Percentiles rank a stretch among this genome's conserved stretches.
phyloP scores from a whole-genome alignment of 2,113 vertebrate genomes.

The Macrotus californicus region DNA sequence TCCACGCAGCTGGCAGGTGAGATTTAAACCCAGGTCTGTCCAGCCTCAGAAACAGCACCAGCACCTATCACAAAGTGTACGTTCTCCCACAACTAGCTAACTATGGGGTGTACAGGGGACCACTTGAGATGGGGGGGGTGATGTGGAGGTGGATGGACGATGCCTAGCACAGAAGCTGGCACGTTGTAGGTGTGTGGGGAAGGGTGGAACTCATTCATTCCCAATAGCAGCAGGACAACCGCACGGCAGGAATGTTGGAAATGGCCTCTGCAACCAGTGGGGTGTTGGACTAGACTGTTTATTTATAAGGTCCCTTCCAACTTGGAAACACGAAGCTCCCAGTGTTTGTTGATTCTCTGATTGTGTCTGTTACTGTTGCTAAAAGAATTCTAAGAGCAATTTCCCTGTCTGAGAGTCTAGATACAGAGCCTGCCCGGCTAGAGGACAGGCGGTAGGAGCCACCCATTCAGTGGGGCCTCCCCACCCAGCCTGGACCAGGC shows the following conservation, averaged over 20 bases:
- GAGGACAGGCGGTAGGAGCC: background rate
- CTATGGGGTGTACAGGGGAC: too few relatives aligned
- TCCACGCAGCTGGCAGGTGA: background rate
- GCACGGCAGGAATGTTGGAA: background rate
- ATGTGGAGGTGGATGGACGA: background rate
- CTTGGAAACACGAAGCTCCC: slow-evolving; percentile 32
- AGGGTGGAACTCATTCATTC: background rate
- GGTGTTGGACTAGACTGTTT: background rate
- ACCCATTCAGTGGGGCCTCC: background rate
- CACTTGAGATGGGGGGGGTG: background rate
- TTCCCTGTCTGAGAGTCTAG: slow-evolving; percentile 40
- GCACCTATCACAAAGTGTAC: too few relatives aligned
- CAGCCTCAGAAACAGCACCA: background rate
- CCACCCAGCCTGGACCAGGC: background rate
- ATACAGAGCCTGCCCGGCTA: background rate
- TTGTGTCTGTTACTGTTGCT: slow-evolving; percentile 57
- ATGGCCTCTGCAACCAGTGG: background rate
- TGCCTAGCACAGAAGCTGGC: background rate
- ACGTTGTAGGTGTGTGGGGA: background rate
- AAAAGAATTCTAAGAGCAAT: slow-evolving; percentile 32
- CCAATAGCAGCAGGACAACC: background rate
- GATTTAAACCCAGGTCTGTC: background rate
- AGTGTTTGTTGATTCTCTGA: slow-evolving; percentile 57
- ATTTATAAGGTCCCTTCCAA: slow-evolving; percentile 47
- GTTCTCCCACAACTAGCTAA: background rate